Conservation (phyloP, 2,888 invertebrate genomes). For the Eupithecia subfuscata region DNA sequence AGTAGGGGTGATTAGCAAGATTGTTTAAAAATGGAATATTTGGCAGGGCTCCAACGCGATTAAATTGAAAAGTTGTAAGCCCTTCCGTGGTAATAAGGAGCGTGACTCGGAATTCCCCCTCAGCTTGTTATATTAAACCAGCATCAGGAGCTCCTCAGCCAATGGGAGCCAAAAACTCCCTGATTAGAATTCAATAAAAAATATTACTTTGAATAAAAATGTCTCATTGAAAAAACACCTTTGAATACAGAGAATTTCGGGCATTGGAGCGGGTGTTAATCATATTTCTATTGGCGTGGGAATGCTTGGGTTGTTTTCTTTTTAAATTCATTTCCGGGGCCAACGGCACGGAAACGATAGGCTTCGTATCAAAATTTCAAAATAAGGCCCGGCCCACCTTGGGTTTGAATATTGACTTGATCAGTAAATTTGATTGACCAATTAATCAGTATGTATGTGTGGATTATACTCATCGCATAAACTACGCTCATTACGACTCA, state of each 20-base stretch:
- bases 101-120: constrained; percentile 78
- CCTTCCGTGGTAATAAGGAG: constrained; percentile 73
- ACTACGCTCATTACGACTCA: not conserved
- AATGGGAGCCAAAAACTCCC: constrained; percentile 26
- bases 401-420: not conserved
- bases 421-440: not conserved
- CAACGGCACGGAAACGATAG: constrained; percentile 8
- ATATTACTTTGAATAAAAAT: constrained; percentile 30
- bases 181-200: constrained; percentile 37
- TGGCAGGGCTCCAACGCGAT: constrained; percentile 74
- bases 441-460: not conserved
- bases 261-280: constrained; percentile 32
- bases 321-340: constrained; percentile 24
- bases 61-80: constrained; percentile 76
- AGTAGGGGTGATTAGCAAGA: constrained; percentile 7
- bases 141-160: constrained; percentile 34
- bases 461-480: not conserved
- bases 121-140: constrained; percentile 72
- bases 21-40: constrained; percentile 61
- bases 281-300: constrained; percentile 33
- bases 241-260: constrained; percentile 30
- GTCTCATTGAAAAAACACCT: constrained; percentile 13
- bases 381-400: too few relatives aligned
- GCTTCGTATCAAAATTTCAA: not conserved
- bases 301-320: constrained; percentile 32